These are phyloP conservation scores for Centropus unirufus DNA, from an alignment of 2,113 vertebrate genomes.

Conservation along the genomic window DNA sequence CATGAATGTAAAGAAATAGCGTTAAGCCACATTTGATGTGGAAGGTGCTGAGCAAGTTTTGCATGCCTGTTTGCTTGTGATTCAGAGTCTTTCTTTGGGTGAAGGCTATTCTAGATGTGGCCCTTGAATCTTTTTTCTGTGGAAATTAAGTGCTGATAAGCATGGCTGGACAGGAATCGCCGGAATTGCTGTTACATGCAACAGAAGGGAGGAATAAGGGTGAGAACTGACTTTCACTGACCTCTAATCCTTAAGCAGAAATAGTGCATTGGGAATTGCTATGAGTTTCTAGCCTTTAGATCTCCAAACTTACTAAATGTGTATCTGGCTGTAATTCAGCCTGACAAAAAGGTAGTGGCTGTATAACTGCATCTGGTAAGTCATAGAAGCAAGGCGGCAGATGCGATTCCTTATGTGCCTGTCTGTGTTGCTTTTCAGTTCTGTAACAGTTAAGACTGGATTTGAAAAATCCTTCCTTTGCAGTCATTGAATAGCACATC, in stretches of 20 bases:
- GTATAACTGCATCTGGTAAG: background rate
- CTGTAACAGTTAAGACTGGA: background rate
- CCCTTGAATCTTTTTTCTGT: background rate
- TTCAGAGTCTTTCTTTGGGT: background rate
- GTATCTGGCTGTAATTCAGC: background rate
- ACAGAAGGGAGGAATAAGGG: background rate
- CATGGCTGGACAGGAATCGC: background rate
- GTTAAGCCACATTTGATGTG: background rate
- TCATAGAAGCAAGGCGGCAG: background rate
- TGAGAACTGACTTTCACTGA: conserved; percentile 22
- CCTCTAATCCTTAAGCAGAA: background rate
- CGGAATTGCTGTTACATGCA: background rate
- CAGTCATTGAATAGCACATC: background rate
- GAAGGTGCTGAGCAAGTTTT: background rate
- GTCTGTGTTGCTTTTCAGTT: background rate
- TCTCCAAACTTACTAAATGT: background rate
- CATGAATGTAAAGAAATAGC: background rate
- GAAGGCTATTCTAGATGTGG: background rate
- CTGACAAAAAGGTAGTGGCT: background rate
- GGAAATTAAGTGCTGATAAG: background rate
- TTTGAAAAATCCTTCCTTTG: background rate
- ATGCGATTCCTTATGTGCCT: background rate
- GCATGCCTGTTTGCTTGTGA: background rate
- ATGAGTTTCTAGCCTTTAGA: background rate
- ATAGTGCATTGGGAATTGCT: background rate